These are phyloP conservation scores for Picathartes gymnocephalus DNA, from an alignment of 2,113 vertebrate genomes.

Conservation along the genomic window DNA sequence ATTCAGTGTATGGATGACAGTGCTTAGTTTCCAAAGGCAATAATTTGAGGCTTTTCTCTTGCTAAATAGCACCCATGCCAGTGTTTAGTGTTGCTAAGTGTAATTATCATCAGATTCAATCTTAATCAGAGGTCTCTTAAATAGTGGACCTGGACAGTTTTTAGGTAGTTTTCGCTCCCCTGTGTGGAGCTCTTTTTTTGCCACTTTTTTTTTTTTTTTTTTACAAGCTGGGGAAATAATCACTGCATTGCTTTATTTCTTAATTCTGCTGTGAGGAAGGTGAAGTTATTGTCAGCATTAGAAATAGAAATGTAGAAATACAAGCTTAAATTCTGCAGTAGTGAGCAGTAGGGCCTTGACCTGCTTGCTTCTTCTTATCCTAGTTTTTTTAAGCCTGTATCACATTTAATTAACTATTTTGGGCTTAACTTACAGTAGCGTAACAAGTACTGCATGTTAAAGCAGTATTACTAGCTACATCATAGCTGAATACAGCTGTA, in stretches of 20 bases:
- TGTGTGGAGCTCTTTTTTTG: background rate
- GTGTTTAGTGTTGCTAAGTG: constrained; percentile 5
- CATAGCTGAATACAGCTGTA: background rate
- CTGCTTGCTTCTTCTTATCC: background rate
- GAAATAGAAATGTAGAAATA: background rate
- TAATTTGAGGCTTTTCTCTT: constrained; percentile 28
- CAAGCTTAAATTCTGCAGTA: background rate
- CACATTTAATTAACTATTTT: background rate
- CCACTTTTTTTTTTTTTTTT: background rate
- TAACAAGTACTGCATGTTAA: background rate
- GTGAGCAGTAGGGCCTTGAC: background rate
- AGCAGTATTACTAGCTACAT: background rate
- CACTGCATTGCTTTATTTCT: background rate
- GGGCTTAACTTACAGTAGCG: background rate
- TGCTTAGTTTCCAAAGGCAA: constrained; percentile 26
- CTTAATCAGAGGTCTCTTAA: background rate
- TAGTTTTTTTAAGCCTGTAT: background rate
- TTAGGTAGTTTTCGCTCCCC: background rate
- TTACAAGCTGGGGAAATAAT: background rate
- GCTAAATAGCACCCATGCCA: background rate
- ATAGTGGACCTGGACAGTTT: background rate
- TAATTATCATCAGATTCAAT: background rate
- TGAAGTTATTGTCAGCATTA: background rate
- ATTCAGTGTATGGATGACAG: background rate
- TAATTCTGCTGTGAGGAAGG: background rate